Base-by-base conservation (phyloP, 2,113 vertebrate genomes). In the Amazona guildingii region DNA sequence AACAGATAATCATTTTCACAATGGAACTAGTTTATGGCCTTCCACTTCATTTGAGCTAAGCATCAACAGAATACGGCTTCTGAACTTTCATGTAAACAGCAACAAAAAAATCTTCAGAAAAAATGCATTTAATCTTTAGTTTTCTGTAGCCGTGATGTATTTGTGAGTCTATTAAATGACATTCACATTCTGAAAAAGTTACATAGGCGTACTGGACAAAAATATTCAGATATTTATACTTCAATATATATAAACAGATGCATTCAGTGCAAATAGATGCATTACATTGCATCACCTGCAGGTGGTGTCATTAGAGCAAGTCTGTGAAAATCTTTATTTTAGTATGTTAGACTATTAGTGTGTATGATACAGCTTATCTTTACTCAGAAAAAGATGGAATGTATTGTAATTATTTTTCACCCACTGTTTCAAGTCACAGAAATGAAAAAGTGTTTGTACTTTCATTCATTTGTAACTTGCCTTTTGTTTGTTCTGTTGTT, bases 221-320 rank as follows among this genome's bases (percentile, higher is more conserved):
- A 88, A 43, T 17, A 7, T 49, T 64, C 14, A 21, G 31, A 1
- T 25, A 8, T 76, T 68, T 6, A 3, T 66, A 3, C 69, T 69
- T 83, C 69, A 73, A 33, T 59, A 31, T 59, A 31, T 62, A 24
- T 35, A 52, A 67, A 37, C 14, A 33, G 12, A 5, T 90, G 55
- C 49, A 67, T 75, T 83, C 76, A 73, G 39, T 59, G 23, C 48
- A 52, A 69, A 28, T 16, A 29, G 14, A 6, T 93, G 62, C 46
- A 69, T 44, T 93, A 28, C 46, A 52, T 88, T 70, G 28, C 49
- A 70, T 92, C 52, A 52, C 80, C 88, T 95, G 62, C 70, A 95
- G 70, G 74, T 96, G 89, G 81, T 90, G 43, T 44, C 80, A 81
- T 27, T 83, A 61, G 24, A 95, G 81, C 90, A 94, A 88, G 88